Evolutionary conservation across 1,140 invertebrate species (phyloP).

Genomic region (Drosophila busckii): DNA sequence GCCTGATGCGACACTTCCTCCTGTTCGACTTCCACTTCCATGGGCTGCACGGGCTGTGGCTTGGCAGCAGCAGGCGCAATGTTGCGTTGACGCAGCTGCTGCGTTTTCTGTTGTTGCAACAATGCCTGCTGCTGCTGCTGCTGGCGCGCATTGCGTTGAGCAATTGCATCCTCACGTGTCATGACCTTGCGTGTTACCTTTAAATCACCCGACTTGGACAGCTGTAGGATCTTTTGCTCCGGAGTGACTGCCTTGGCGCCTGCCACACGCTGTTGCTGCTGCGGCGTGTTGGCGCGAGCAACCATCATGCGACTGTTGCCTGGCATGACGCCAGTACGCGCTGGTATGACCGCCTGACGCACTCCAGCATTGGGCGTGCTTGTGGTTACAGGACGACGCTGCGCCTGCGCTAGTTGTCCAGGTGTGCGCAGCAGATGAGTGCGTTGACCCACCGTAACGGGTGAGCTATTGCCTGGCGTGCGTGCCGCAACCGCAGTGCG

Average conservation of each 20-base stretch:
- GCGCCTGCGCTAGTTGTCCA: slow-evolving; percentile 25
- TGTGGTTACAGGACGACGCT: slow-evolving; percentile 31
- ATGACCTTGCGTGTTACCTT: slow-evolving; percentile 77
- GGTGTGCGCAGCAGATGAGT: slow-evolving; percentile 51
- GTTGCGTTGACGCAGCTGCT: slow-evolving; percentile 39
- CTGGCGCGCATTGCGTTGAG: slow-evolving; percentile 46
- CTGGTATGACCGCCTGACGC: slow-evolving; percentile 19
- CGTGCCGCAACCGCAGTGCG: slow-evolving; percentile 31
- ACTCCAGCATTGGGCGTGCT: slow-evolving; percentile 19
- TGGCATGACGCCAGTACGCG: slow-evolving; percentile 18
- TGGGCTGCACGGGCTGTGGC: slow-evolving; percentile 16
- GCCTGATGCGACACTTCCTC: slow-evolving; percentile 61
- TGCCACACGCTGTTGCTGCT: slow-evolving; percentile 23
- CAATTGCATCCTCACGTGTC: slow-evolving; percentile 58
- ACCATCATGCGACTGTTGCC: slow-evolving; percentile 15
- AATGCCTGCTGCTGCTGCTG: slow-evolving; percentile 46
- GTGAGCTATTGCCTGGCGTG: slow-evolving; percentile 36
- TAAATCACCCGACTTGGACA: slow-evolving; percentile 73
- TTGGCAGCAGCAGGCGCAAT: slow-evolving; percentile 10
- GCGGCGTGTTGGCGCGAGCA: slow-evolving; percentile 16
- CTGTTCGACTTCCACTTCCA: slow-evolving; percentile 50
- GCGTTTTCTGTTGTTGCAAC: slow-evolving; percentile 40
- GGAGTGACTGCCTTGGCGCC: slow-evolving; percentile 57
- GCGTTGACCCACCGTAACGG: slow-evolving; percentile 45
- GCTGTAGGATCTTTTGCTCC: slow-evolving; percentile 73